phyloP scores from a whole-genome alignment of 1,140 invertebrate species.

The Drosophila punjabiensis region DNA sequence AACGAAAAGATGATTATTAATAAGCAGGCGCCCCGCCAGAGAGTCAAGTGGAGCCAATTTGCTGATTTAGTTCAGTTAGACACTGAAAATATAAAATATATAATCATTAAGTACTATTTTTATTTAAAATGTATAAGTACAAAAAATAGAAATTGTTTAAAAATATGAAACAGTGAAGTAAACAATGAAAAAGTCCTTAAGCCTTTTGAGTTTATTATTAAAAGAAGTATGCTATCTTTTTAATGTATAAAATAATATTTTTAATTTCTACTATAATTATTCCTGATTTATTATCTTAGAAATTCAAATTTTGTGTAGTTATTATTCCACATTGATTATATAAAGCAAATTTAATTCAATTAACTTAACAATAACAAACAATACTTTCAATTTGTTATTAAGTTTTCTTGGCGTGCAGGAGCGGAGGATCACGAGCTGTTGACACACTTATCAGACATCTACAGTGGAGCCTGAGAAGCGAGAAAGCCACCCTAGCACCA shows the following conservation, averaged over 20 bases:
- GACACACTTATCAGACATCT: constrained; percentile 79
- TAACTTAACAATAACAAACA: no score
- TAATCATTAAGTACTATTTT: background rate
- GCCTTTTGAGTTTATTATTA: background rate
- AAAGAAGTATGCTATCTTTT: no score
- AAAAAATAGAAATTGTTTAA: background rate
- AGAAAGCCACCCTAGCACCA: background rate
- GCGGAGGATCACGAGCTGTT: constrained; percentile 56
- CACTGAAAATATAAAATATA: background rate
- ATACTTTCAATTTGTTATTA: background rate
- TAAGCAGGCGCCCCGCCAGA: constrained; percentile 62
- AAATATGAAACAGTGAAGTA: background rate
- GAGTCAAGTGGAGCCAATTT: constrained; percentile 80
- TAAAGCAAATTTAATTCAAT: background rate
- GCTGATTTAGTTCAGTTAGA: constrained; percentile 71
- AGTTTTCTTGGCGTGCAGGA: constrained; percentile 7
- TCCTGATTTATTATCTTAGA: background rate
- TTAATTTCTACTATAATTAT: no score
- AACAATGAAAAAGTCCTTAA: background rate
- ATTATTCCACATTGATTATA: no score
- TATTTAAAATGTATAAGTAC: no score
- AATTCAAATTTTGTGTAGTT: background rate
- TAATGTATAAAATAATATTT: no score
- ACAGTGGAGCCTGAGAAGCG: constrained; percentile 25
- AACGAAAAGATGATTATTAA: constrained; percentile 76